Evolutionary conservation across 2,113 vertebrate species (phyloP), one percentile per base, ranked within the genome.

Genomic region (Malurus cyaneus): DNA sequence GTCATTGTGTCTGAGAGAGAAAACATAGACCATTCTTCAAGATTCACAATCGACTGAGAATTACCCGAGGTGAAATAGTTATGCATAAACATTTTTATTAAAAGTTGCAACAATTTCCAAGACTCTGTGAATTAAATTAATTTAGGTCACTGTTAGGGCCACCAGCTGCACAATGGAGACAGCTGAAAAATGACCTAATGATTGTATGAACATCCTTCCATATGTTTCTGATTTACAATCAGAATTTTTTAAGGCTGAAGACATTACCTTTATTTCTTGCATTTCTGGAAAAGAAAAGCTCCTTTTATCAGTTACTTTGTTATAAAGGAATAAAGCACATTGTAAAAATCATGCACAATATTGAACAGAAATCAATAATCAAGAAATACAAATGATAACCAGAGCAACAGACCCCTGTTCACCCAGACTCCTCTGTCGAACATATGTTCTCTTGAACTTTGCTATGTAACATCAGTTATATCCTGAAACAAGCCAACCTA

Each of bases 191-290:
- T 74, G 62, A 82, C 59, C 59, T 61, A 72, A 53, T 57, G 88
- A 54, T 57, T 77, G 12, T 83, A 72, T 69, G 91, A 93, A 56
- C 77, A 79, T 78, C 39, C 41, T 78, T 93, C 69, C 92, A 92
- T 84, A 46, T 95, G 94, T 86, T 95, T 91, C 77, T 67, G n/a
- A 84, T 92, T 93, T 94, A 72, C 65, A 88, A 36, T 56, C 52
- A 84, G 57, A 54, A 66, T 92, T 86, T 84, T 93, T 93, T 93
- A 52, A 67, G 85, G 77, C 91, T 94, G 72, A 93, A 91, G 49
- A 47, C 56, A 84, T 83, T 78, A 66, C 44, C 65, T 66, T 92
- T 87, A 39, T 71, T 91, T 56, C 41, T 84, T 86, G 36, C 13
- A 18, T 83, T 93, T 84, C 41, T 71, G 56, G 49, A 60, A 86